phyloP scores from a whole-genome alignment of 1,140 invertebrate species.

The Pseudoatta argentina region DNA sequence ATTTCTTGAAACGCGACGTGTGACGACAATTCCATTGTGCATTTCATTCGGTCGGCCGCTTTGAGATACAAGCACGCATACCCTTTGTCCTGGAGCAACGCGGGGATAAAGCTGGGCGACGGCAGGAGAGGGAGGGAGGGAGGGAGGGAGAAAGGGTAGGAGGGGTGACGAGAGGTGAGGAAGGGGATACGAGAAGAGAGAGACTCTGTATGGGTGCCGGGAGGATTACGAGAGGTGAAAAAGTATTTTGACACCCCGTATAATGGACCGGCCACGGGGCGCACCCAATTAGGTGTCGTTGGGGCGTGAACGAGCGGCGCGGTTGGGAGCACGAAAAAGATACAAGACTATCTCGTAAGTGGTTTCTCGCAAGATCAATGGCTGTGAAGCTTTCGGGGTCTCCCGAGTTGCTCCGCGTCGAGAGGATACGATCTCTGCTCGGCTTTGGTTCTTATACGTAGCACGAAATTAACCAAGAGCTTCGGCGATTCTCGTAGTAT shows the following conservation, averaged over 20 bases:
- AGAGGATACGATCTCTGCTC: conserved; percentile 55
- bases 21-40: conserved; percentile 83
- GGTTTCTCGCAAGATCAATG: conserved; percentile 40
- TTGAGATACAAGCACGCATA: conserved; percentile 81
- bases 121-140: conserved; percentile 63
- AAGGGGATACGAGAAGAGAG: conserved; percentile 22
- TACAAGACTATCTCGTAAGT: conserved; percentile 71
- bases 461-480: conserved; percentile 20
- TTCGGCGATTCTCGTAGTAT: conserved; percentile 21
- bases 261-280: conserved; percentile 84
- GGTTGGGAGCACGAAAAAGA: conserved; percentile 58
- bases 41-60: conserved; percentile 81
- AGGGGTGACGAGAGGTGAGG: neutral
- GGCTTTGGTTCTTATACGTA: conserved; percentile 36
- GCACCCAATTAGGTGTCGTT: conserved; percentile 85
- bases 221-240: conserved; percentile 76
- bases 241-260: conserved; percentile 86
- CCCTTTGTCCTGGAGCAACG: conserved; percentile 60
- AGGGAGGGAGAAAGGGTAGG: neutral
- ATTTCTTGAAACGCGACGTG: conserved; percentile 70
- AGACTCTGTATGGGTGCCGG: conserved; percentile 60
- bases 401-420: neutral
- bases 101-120: conserved; percentile 51
- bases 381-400: conserved; percentile 33
- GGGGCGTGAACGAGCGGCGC: conserved; percentile 76